Evolutionary conservation across 1,140 invertebrate species (phyloP).

Genomic region (Aphelenchoides besseyi): DNA sequence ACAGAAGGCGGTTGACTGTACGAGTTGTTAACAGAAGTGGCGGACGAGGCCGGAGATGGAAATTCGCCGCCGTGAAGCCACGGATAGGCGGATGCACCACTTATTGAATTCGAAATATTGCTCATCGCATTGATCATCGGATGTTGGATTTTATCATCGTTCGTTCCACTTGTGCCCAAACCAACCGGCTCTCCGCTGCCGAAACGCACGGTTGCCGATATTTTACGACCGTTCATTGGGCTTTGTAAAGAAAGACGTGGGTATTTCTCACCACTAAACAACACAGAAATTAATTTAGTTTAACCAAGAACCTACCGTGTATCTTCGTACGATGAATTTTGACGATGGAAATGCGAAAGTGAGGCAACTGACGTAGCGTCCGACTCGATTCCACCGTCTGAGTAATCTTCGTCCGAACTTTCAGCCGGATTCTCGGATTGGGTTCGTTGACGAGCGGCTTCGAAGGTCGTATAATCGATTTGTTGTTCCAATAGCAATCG

Average conservation of each 20-base stretch:
- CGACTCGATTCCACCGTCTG: constrained; percentile 45
- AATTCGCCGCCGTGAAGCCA: constrained; percentile 50
- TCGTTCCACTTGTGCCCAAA: not conserved
- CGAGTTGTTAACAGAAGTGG: constrained; percentile 30
- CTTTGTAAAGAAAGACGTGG: not conserved
- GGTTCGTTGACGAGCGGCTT: constrained; percentile 20
- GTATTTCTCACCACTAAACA: constrained; percentile 12
- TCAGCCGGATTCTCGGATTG: constrained; percentile 42
- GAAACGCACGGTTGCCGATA: constrained; percentile 25
- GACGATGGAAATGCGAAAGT: not conserved
- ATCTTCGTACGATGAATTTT: constrained; percentile 3
- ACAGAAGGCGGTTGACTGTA: constrained; percentile 23
- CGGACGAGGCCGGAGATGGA: constrained; percentile 45
- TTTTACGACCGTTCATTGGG: constrained; percentile 13
- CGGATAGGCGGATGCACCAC: constrained; percentile 26
- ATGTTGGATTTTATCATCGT: constrained; percentile 10
- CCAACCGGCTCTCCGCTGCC: not conserved
- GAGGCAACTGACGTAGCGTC: constrained; percentile 42
- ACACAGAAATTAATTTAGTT: not conserved
- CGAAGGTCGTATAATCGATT: constrained; percentile 38
- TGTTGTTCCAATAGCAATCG: constrained; percentile 63
- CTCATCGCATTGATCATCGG: not conserved
- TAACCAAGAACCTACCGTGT: not conserved
- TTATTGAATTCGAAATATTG: not conserved
- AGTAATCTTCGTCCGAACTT: constrained; percentile 36